phyloP scores from a whole-genome alignment of 2,888 invertebrate species.

The Nephrotoma flavescens region DNA sequence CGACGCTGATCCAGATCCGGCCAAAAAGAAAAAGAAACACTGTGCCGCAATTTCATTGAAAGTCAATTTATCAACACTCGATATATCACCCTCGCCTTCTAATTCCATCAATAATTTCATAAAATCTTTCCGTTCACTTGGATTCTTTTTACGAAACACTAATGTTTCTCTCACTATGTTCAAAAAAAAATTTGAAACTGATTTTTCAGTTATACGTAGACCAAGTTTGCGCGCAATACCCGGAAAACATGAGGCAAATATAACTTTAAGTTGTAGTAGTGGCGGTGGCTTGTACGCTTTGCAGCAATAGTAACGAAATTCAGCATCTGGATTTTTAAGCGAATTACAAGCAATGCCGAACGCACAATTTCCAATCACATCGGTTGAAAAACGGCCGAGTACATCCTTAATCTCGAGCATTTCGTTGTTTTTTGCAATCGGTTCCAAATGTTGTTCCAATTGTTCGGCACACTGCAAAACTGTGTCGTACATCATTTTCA shows the following conservation, averaged over 20 bases:
- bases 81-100: constrained; percentile 20
- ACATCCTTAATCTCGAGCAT: constrained; percentile 26
- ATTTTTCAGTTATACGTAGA: not conserved
- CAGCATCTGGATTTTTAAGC: constrained; percentile 20
- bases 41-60: not conserved
- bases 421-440: constrained; percentile 6
- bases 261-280: not conserved
- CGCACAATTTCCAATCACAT: constrained; percentile 29
- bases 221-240: constrained; percentile 11
- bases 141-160: not conserved
- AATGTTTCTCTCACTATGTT: not conserved
- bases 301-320: constrained; percentile 17
- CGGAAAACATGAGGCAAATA: constrained; percentile 14
- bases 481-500: constrained; percentile 33
- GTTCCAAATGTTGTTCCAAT: constrained; percentile 15
- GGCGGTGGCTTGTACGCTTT: constrained; percentile 8
- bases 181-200: not conserved
- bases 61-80: not conserved
- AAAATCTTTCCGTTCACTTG: not conserved
- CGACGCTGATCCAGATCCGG: not conserved
- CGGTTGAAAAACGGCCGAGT: constrained; percentile 28
- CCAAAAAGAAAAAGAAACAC: not conserved
- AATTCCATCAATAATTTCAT: not conserved
- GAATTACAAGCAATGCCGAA: constrained; percentile 28
- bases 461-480: constrained; percentile 20